Percentiles rank a stretch among this genome's conserved stretches.
These are phyloP conservation scores for Corythornis cristatus DNA, from an alignment of 2,113 vertebrate species.

Conservation along the genomic window DNA sequence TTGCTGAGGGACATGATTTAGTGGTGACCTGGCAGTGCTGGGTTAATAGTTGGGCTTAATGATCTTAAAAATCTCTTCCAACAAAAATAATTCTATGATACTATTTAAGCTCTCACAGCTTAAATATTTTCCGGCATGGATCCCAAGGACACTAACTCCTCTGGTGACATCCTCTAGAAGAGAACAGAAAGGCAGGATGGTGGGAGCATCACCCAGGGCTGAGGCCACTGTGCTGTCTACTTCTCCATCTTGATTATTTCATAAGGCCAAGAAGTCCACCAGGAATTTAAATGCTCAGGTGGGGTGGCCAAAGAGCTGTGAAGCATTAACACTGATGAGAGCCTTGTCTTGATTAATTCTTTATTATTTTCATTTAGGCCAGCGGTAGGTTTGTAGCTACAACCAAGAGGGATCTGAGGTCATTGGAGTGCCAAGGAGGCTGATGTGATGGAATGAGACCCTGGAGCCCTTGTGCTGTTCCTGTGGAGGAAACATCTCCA, in stretches of 20 bases:
- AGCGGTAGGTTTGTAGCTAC: not conserved
- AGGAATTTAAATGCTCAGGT: not conserved
- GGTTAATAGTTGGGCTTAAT: no score
- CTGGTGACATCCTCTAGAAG: no score
- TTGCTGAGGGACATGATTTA: not conserved
- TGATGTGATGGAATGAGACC: not conserved
- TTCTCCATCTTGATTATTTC: slow-evolving; percentile 37
- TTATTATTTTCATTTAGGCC: slow-evolving; percentile 31
- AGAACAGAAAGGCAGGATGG: not conserved
- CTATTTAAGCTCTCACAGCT: no score
- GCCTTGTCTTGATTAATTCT: slow-evolving; percentile 57
- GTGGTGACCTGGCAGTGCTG: not conserved
- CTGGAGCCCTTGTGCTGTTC: not conserved
- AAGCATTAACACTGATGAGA: slow-evolving; percentile 41
- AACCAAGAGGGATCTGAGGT: not conserved
- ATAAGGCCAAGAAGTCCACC: not conserved
- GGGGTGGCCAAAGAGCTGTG: not conserved
- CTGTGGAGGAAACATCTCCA: not conserved
- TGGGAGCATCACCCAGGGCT: not conserved
- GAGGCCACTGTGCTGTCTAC: not conserved
- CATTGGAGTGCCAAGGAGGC: not conserved
- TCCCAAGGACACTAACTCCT: no score
- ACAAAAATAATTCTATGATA: not conserved
- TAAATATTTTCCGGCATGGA: no score
- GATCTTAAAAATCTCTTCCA: not conserved